Percentiles rank a stretch among this genome's conserved stretches.
Conservation (phyloP, 2,113 vertebrate genomes). For the Crocuta crocuta region DNA sequence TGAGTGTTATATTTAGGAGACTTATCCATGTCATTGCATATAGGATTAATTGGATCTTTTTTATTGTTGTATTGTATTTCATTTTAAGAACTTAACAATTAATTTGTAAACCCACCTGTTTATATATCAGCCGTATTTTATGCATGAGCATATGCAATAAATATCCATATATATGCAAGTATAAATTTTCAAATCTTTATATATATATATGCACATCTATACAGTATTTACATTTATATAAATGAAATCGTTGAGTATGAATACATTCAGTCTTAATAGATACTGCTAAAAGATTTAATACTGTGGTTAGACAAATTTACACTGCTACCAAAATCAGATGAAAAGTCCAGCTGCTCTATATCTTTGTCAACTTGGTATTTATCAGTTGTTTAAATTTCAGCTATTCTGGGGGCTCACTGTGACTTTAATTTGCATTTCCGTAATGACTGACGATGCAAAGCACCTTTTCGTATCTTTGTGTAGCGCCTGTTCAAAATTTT, state of each 20-base stretch:
- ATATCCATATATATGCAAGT: neutral
- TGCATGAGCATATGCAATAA: neutral
- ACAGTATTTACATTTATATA: neutral
- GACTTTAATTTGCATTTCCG: neutral
- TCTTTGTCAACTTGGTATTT: neutral
- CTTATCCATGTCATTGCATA: neutral
- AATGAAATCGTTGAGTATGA: neutral
- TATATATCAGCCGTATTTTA: neutral
- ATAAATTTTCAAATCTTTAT: neutral
- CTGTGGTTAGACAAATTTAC: neutral
- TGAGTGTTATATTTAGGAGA: neutral
- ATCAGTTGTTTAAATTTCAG: neutral
- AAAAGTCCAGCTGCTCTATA: neutral
- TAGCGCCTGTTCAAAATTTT: neutral
- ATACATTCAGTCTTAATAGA: neutral
- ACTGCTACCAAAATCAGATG: neutral
- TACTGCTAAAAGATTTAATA: neutral
- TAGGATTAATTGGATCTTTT: neutral
- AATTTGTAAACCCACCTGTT: neutral
- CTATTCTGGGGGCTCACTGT: neutral
- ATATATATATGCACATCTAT: neutral
- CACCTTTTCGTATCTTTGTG: neutral
- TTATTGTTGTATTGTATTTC: neutral
- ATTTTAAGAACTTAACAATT: neutral
- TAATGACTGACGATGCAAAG: too few species aligned